Percentiles rank a stretch among this genome's conserved stretches.
phyloP scores from a whole-genome alignment of 1,140 invertebrate species.

The Galleria mellonella region DNA sequence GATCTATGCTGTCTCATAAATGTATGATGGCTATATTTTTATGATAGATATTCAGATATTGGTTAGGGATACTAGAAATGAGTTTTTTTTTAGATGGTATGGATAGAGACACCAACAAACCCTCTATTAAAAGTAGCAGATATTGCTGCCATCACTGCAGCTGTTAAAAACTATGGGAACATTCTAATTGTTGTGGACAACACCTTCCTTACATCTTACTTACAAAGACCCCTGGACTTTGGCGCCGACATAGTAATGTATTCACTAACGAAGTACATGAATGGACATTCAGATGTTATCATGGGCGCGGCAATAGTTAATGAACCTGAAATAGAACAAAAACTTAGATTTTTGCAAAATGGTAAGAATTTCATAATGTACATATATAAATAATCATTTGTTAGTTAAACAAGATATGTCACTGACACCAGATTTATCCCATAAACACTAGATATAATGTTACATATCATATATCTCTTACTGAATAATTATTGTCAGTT shows the following conservation, averaged over 20 bases:
- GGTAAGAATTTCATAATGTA: slow-evolving; percentile 71
- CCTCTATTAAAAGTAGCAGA: slow-evolving; percentile 94
- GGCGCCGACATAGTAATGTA: slow-evolving; percentile 96
- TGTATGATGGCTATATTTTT: too few species aligned
- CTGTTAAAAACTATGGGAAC: slow-evolving; percentile 77
- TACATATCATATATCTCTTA: too few species aligned
- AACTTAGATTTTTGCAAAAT: slow-evolving; percentile 92
- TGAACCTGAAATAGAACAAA: slow-evolving; percentile 81
- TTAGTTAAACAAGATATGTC: too few species aligned
- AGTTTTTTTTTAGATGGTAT: slow-evolving; percentile 84
- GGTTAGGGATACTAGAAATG: too few species aligned
- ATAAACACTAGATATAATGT: too few species aligned
- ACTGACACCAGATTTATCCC: too few species aligned
- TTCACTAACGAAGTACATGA: slow-evolving; percentile 98
- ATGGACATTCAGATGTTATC: slow-evolving; percentile 97
- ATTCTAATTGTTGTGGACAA: slow-evolving; percentile 96
- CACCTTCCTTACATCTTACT: slow-evolving; percentile 97
- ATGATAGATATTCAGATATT: too few species aligned
- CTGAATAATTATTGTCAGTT: too few species aligned
- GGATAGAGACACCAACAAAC: slow-evolving; percentile 99
- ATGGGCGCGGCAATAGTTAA: slow-evolving; percentile 94
- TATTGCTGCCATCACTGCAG: slow-evolving; percentile 83
- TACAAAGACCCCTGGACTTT: slow-evolving; percentile 92
- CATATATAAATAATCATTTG: too few species aligned
- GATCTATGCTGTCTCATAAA: too few species aligned